Percentiles rank a stretch among this genome's conserved stretches.
These are phyloP conservation scores for Tokudaia tokunoshimensis DNA, from an alignment of 2,797 vertebrate genomes.

Conservation along the genomic window DNA sequence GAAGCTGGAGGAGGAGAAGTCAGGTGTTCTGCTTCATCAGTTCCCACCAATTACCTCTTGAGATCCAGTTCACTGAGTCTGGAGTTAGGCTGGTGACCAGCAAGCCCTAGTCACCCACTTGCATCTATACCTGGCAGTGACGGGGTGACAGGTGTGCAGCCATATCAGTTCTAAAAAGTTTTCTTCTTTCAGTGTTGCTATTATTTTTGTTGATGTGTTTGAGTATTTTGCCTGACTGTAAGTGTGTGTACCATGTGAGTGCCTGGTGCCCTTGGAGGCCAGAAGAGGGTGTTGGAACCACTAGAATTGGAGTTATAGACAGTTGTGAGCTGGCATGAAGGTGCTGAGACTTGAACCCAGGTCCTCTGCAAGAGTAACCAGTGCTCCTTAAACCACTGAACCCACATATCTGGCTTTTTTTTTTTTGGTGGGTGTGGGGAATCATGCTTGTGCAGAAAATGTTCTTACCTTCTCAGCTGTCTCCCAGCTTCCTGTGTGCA, in stretches of 20 bases:
- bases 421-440: neutral
- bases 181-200: neutral
- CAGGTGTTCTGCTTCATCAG: neutral
- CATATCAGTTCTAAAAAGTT: neutral
- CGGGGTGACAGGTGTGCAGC: neutral
- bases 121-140: too few relatives aligned
- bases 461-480: neutral
- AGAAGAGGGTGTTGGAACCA: neutral
- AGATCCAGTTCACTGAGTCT: neutral
- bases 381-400: neutral
- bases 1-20: too few relatives aligned
- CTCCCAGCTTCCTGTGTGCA: neutral
- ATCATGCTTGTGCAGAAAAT: neutral
- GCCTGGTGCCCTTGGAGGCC: neutral
- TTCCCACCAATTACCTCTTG: neutral
- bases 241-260: neutral
- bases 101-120: neutral
- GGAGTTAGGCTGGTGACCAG: neutral
- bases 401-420: neutral
- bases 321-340: neutral
- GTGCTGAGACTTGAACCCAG: neutral
- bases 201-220: neutral
- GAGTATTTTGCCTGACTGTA: neutral
- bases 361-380: neutral
- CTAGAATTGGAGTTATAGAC: neutral